Base-by-base conservation (phyloP, 2,113 vertebrate genomes). In the Arothron firmamentum region DNA sequence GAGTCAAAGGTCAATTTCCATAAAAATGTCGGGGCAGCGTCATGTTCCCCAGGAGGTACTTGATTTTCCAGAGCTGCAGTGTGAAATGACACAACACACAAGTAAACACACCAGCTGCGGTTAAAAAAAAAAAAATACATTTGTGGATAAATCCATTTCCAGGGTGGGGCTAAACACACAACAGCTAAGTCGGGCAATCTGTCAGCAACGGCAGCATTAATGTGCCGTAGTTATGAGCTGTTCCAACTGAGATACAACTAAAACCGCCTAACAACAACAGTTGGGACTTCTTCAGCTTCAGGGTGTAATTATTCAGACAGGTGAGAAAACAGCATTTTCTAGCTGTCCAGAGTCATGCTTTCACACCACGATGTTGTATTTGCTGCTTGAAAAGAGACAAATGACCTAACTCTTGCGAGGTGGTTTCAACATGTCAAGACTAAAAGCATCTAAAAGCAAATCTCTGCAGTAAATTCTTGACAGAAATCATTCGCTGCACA, bases 121-220 rank as follows among this genome's bases (percentile, higher is more conserved):
- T 17, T 77, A 86, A 80, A 86, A 74, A 84, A 81, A 76, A 86
- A 80, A 86, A 74, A 84, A 81, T 74, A 79, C 49, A 58, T 38
- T 48, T 78, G 55, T 48, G 77, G 70, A 53, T 62, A 41, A 57
- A 72, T 31, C 18, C 59, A 70, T 87, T 85, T 85, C 76, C 74
- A 83, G 83, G 78, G 82, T 58, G 65, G 83, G 80, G 66, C 72
- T 15, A 45, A 72, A 79, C 55, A 81, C 66, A 82, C 13, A 28
- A 16, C 11, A 55, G 43, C 67, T 52, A 73, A 65, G 18, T 71
- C 74, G 67, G 48, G 60, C 56, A 65, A 75, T 72, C 71, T 59
- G 67, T 79, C 80, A 78, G 56, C 70, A 74, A n/a, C 71, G 52
- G 54, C 54, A 62, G 64, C 0, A 2, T 50, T 45, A 65, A 63